Base-by-base conservation (phyloP, 2,888 invertebrate genomes). In the Diogma glabrata region DNA sequence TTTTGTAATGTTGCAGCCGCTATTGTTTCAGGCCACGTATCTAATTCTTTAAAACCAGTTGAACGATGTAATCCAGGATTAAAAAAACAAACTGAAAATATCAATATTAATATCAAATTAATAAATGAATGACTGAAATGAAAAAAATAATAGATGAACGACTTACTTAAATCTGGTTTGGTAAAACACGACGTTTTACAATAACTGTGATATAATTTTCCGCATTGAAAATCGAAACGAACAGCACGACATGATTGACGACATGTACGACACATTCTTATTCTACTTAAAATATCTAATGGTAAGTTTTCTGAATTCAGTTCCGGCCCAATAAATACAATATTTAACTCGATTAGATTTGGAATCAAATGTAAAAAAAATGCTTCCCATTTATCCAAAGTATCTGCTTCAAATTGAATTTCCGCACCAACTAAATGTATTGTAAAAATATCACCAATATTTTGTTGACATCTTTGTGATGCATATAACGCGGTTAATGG, bases 21-120 rank as follows among this genome's bases (percentile, higher is more conserved):
- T 53, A 84, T 77, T 3, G 81, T 79, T 12, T 74, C 67, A 0
- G 79, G 77, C 86, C 86, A 86, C 1, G 77, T 77, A 58, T 84
- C 83, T 47, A 71, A 71, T 16, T 75, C 74, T 36, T 75, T 75
- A 62, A 74, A 82, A 0, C 79, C 76, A 1, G 82, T 80, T 0
- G 72, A 69, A n/a, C 85, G 73, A 58, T 84, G 79, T 6, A 86
- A 72, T 46, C 82, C 82, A 1, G 83, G 77, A 63, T 86, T 86
- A 63, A 84, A 84, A 20, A 82, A 78, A 58, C 84, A 84, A 6
- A 84, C 79, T 79, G 63, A 7, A 69, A 69, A 58, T 49, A 50
- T 46, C 50, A 19, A 33, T 24, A 40, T 23, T 20, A 24, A 24
- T 22, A 2, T 28, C 4, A 14, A n/a, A 40, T 3, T 23, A 14